Conservation (phyloP, 1,140 invertebrate species). For the Pentalonia nigronervosa region DNA sequence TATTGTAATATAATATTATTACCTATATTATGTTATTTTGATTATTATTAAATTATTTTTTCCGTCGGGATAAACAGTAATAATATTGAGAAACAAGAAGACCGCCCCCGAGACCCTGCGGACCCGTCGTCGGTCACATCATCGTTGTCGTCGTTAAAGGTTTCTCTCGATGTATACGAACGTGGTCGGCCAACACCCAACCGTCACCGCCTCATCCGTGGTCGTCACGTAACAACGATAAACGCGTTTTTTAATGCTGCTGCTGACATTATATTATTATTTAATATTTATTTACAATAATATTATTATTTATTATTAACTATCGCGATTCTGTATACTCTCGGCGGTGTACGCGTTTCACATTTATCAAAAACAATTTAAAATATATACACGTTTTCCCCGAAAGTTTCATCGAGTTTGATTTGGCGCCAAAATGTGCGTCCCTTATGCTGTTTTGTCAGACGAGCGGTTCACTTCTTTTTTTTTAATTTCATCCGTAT, state of each 20-base stretch:
- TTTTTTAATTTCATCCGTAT: not conserved
- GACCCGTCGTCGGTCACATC: not conserved
- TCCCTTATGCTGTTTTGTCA: not conserved
- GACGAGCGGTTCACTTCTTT: not conserved
- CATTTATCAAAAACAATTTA: not conserved
- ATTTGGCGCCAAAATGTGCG: not conserved
- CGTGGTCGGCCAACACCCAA: slow-evolving; percentile 21
- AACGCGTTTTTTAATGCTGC: not conserved
- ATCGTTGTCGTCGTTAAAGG: not conserved
- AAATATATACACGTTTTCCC: not conserved
- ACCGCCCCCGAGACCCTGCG: not conserved
- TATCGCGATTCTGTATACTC: not conserved
- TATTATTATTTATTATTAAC: slow-evolving; percentile 5
- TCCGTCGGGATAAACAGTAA: not conserved
- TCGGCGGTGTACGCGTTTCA: not conserved
- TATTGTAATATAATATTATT: not conserved
- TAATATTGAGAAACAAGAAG: not conserved
- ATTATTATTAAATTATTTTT: not conserved
- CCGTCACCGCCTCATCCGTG: not conserved
- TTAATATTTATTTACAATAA: slow-evolving; percentile 15
- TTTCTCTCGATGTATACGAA: not conserved
- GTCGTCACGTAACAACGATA: slow-evolving; percentile 12
- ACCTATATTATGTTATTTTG: not conserved
- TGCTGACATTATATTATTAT: not conserved
- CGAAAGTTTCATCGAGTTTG: not conserved